Evolutionary conservation across 2,113 vertebrate species (phyloP), one percentile per base, ranked within the genome.

Genomic region (Antidorcas marsupialis): DNA sequence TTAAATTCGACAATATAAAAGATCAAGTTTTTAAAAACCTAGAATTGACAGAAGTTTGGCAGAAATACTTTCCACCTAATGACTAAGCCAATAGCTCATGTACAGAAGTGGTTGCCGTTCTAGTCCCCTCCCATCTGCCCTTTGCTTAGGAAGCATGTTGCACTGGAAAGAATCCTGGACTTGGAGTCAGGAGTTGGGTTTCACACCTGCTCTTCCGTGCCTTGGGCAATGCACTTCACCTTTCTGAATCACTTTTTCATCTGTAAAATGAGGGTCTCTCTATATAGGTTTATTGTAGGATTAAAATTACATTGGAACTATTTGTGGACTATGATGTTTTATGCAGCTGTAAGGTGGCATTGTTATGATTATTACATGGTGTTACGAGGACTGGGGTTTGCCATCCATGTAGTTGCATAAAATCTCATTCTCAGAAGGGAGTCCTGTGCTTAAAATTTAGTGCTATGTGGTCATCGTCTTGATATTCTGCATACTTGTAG

Each of bases 271-370:
- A 53, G 27, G 27, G 30, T 71, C 25, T 60, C 55, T 87, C 16
- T 64, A 45, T 95, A 39, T 79, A 62, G 64, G 43, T 81, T 97
- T 96, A 53, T 89, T 78, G n/a, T 87, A 55, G 88, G 87, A 59
- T 47, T 88, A 57, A 71, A 88, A 62, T 94, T 86, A 95, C 15
- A 27, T 5, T 50, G 59, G 33, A 84, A 43, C 76, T 82, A 33
- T 92, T 93, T 92, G 30, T 67, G 21, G 39, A n/a, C 55, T 74
- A 0, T 60, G 64, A 55, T 62, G 33, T 91, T 93, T 62, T 87
- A 50, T 55, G 83, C 53, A 93, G 83, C 74, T 82, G 17, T 82
- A 53, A 91, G 45, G 53, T 55, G 92, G 43, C 16, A 33, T 59
- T 79, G n/a, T 76, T 85, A 15, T n/a, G 33, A 17, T 81, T 87